These are phyloP conservation scores for Fundulus diaphanus DNA, from an alignment of 2,797 vertebrate species.

Conservation along the genomic window DNA sequence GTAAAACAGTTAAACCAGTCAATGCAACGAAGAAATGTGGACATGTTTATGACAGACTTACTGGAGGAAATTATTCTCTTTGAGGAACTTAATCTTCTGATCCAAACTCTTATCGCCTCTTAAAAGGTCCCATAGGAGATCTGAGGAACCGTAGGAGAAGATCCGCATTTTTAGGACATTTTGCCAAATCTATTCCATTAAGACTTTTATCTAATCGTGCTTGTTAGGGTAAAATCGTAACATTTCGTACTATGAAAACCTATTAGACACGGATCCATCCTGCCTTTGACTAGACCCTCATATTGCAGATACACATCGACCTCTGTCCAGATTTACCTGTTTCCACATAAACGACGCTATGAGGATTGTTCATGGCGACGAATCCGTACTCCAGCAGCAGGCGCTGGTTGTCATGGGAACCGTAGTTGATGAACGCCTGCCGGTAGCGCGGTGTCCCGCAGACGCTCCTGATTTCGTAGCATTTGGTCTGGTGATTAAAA, in stretches of 20 bases:
- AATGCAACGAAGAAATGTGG: background rate
- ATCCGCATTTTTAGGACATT: background rate
- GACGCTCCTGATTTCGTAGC: constrained; percentile 87
- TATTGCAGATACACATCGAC: background rate
- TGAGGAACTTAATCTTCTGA: constrained; percentile 88
- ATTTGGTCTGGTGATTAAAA: constrained; percentile 82
- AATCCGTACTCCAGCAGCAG: constrained; percentile 96
- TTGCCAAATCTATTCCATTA: background rate
- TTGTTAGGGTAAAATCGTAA: background rate
- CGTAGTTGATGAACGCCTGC: constrained; percentile 94
- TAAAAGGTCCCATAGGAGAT: constrained; percentile 75
- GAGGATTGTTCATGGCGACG: constrained; percentile 83
- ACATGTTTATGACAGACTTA: constrained; percentile 61
- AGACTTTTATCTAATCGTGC: background rate
- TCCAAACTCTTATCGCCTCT: constrained; percentile 75
- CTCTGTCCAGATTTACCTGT: constrained; percentile 74
- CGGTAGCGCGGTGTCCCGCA: constrained; percentile 70
- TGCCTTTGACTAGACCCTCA: background rate
- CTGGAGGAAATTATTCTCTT: constrained; percentile 84
- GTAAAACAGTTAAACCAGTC: background rate
- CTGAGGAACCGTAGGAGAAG: constrained; percentile 24
- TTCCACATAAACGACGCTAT: constrained; percentile 88
- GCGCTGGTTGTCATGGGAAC: constrained; percentile 90
- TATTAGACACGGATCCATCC: background rate
- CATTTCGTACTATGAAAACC: background rate